A percentile compares a stretch with the other conserved stretches of the same genome.
Evolutionary conservation across 2,888 invertebrate species (phyloP).

Genomic region (Phanerotoma sp.): DNA sequence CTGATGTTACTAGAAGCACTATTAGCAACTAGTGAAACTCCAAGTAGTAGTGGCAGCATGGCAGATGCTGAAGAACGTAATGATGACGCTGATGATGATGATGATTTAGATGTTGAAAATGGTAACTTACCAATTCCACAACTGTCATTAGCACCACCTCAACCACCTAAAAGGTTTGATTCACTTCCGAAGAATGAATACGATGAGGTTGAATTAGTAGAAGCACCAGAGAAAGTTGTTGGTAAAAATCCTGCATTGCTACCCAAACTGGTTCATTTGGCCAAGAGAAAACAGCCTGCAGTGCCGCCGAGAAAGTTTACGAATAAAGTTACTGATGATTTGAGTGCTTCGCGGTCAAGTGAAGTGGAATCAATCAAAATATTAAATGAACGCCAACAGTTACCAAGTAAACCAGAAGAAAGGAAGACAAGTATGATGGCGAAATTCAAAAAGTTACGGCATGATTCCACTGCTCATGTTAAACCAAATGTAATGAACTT

Average conservation of each 20-base stretch:
- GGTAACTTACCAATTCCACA: neutral
- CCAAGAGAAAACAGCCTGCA: constrained; percentile 52
- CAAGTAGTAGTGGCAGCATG: constrained; percentile 59
- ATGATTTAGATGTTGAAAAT: constrained; percentile 23
- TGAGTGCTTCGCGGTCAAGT: constrained; percentile 30
- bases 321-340: constrained; percentile 30
- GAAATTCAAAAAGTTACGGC: constrained; percentile 45
- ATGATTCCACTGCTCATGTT: constrained; percentile 43
- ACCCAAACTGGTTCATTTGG: constrained; percentile 44
- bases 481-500: constrained; percentile 49
- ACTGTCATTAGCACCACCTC: constrained; percentile 60
- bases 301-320: constrained; percentile 44
- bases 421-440: constrained; percentile 45
- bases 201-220: constrained; percentile 45
- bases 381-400: neutral
- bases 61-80: constrained; percentile 59
- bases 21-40: constrained; percentile 70
- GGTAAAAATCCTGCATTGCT: constrained; percentile 47
- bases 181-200: constrained; percentile 63
- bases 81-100: constrained; percentile 56
- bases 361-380: too few species aligned
- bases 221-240: constrained; percentile 19
- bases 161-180: constrained; percentile 66
- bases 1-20: constrained; percentile 67
- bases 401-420: constrained; percentile 1